These are phyloP conservation scores for Byasa hedistus DNA, from an alignment of 2,888 invertebrate species.

Conservation along the genomic window DNA sequence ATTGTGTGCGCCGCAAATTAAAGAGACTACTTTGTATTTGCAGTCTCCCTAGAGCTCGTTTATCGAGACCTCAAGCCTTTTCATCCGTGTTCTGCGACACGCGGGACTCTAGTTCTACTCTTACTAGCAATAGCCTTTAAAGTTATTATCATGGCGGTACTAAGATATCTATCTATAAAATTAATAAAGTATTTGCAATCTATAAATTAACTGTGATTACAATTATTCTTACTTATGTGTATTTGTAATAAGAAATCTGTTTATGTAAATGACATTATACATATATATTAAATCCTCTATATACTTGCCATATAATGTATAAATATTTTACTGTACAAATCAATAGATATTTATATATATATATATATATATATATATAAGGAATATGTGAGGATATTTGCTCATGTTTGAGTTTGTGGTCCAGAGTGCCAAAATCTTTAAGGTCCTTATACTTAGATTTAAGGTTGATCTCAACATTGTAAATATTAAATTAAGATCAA, in stretches of 20 bases:
- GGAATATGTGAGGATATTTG: conserved; percentile 22
- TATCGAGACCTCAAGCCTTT: too few species aligned
- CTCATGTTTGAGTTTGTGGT: conserved; percentile 56
- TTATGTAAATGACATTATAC: neutral
- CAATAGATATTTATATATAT: conserved; percentile 4
- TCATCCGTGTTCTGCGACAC: too few species aligned
- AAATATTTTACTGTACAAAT: conserved; percentile 43
- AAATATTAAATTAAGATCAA: conserved; percentile 54
- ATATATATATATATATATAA: conserved; percentile 3
- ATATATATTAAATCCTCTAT: conserved; percentile 1
- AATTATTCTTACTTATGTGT: neutral
- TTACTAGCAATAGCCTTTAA: too few species aligned
- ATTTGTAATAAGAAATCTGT: conserved; percentile 4
- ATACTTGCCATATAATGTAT: conserved; percentile 39
- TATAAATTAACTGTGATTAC: conserved; percentile 25
- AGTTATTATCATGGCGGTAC: neutral
- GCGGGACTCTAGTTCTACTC: too few species aligned
- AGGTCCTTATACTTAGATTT: conserved; percentile 63
- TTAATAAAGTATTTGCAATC: conserved; percentile 5
- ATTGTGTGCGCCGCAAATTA: too few species aligned
- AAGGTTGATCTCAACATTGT: conserved; percentile 77
- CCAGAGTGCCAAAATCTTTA: conserved; percentile 75
- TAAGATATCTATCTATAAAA: neutral
- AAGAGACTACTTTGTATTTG: too few species aligned
- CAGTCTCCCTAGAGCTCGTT: too few species aligned